Evolutionary conservation across 2,113 vertebrate genomes (phyloP).

Genomic region (Cyanoliseus patagonus): DNA sequence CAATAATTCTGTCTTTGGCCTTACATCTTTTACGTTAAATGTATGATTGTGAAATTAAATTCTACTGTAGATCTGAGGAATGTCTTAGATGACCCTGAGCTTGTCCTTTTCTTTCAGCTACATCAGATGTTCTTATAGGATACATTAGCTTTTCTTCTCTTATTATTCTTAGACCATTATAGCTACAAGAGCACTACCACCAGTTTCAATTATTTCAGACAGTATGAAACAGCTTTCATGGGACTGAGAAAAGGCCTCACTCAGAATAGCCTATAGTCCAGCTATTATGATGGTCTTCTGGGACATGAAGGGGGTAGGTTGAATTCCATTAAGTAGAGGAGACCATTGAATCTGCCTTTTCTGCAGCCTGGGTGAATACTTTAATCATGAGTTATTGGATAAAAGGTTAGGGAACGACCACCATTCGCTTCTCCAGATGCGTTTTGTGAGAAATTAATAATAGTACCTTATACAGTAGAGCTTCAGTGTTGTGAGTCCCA

Average conservation of each 20-base stretch:
- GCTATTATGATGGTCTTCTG: constrained; percentile 37
- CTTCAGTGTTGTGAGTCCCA: neutral
- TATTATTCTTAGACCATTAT: constrained; percentile 40
- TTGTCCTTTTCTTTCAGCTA: constrained; percentile 18
- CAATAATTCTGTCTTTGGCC: neutral
- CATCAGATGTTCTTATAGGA: neutral
- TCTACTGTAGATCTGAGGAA: neutral
- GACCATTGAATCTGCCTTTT: constrained; percentile 22
- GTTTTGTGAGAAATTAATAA: neutral
- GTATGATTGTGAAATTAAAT: constrained; percentile 2
- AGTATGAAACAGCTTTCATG: constrained; percentile 47
- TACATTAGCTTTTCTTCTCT: constrained; percentile 1
- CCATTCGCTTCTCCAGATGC: neutral
- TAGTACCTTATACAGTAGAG: neutral
- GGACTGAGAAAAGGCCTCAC: constrained; percentile 47
- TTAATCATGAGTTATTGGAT: constrained; percentile 29
- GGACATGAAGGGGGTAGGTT: neutral
- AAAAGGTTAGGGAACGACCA: constrained; percentile 8
- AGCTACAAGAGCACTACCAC: constrained; percentile 12
- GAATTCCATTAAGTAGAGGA: constrained; percentile 36
- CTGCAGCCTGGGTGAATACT: neutral
- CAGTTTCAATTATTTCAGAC: constrained; percentile 56
- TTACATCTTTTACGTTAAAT: neutral
- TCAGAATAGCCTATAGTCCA: constrained; percentile 12
- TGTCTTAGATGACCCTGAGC: constrained; percentile 25